Percentiles rank a stretch among this genome's conserved stretches.
Conservation (phyloP, 2,797 vertebrate genomes). For the Crossoptilon crossoptilon region DNA sequence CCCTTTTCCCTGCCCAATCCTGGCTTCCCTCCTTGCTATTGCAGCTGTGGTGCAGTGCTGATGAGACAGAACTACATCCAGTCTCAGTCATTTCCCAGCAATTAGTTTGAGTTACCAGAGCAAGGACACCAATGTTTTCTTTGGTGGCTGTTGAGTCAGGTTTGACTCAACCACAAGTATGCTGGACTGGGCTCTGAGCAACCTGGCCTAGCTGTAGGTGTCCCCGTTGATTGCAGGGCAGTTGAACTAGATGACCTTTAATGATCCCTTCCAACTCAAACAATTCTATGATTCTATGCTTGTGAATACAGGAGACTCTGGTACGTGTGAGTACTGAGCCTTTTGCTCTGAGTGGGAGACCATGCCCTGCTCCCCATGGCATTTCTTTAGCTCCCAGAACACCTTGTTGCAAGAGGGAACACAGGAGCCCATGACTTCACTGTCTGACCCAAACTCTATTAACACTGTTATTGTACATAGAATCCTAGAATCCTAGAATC, state of each 20-base stretch:
- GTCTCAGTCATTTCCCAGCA: background rate
- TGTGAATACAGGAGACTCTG: fast-evolving
- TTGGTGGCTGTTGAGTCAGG: background rate
- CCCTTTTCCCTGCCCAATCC: background rate
- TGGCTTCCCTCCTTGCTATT: background rate
- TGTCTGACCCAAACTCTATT: background rate
- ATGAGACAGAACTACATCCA: background rate
- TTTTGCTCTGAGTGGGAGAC: background rate
- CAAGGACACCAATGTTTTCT: background rate
- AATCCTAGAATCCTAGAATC: too few species aligned
- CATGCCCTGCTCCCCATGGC: background rate
- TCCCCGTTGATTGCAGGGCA: background rate
- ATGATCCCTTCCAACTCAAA: too few species aligned
- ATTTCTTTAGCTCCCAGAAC: background rate
- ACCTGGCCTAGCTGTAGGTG: too few species aligned
- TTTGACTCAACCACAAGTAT: background rate
- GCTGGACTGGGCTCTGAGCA: too few species aligned
- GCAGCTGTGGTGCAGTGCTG: background rate
- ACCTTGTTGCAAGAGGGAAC: background rate
- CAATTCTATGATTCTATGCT: too few species aligned
- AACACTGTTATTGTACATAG: background rate
- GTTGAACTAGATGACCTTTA: too few species aligned
- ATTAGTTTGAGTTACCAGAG: background rate
- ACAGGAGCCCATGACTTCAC: fast-evolving
- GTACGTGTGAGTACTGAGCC: background rate